phyloP scores from a whole-genome alignment of 1,140 invertebrate species.

The Berghia stephanieae region DNA sequence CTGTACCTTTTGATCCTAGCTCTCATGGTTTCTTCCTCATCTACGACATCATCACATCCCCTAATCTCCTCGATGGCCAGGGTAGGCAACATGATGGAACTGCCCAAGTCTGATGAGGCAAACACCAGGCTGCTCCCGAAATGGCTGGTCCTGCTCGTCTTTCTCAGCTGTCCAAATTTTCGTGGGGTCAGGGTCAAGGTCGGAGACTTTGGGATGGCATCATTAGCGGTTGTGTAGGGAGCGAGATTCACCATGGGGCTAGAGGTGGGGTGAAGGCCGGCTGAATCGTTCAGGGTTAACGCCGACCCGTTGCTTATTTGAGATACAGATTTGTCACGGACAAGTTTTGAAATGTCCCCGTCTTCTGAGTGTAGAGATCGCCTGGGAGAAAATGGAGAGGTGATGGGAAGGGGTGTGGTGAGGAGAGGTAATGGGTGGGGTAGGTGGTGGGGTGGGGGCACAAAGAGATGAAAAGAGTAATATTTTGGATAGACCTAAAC shows the following conservation, averaged over 20 bases:
- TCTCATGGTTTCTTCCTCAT: not conserved
- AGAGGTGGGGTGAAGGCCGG: not conserved
- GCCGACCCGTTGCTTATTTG: not conserved
- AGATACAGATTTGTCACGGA: not conserved
- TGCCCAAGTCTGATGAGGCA: constrained; percentile 15
- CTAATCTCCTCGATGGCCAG: not conserved
- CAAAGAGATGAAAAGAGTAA: too few relatives aligned
- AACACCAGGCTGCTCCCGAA: not conserved
- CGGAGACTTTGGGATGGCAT: too few relatives aligned
- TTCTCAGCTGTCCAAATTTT: constrained; percentile 16
- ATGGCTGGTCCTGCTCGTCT: not conserved
- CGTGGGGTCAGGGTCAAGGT: not conserved
- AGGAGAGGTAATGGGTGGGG: too few relatives aligned
- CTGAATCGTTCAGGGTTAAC: not conserved
- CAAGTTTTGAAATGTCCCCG: not conserved
- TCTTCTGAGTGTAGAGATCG: too few relatives aligned
- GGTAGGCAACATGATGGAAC: constrained; percentile 18
- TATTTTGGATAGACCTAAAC: too few relatives aligned
- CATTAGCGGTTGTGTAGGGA: too few relatives aligned
- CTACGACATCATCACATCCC: not conserved
- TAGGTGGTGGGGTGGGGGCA: too few relatives aligned
- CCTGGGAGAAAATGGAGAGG: too few relatives aligned
- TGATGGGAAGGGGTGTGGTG: too few relatives aligned
- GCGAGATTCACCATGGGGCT: too few relatives aligned
- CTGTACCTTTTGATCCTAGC: not conserved